Evolutionary conservation across 2,113 vertebrate genomes (phyloP).

Genomic region (Indicator indicator): DNA sequence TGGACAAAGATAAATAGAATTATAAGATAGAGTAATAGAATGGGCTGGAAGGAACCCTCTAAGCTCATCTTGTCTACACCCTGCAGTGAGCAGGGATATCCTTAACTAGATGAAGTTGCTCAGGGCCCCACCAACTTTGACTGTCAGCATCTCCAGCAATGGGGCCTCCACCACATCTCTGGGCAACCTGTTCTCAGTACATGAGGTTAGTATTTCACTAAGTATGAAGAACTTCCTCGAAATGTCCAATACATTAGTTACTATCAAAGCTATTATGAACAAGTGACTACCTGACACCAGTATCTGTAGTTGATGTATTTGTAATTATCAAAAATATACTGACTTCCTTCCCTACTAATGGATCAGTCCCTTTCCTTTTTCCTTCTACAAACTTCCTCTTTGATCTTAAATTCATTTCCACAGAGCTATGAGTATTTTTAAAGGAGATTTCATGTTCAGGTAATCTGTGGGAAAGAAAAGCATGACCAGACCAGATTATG

Average conservation of each 20-base stretch:
- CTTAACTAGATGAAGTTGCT: no score
- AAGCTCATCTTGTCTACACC: no score
- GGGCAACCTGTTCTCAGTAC: no score
- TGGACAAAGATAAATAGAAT: not conserved
- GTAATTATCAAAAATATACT: not conserved
- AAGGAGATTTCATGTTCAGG: not conserved
- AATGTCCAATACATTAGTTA: not conserved
- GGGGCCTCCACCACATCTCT: no score
- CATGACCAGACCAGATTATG: not conserved
- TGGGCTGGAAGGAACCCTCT: no score
- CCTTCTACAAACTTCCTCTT: not conserved
- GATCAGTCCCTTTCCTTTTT: not conserved
- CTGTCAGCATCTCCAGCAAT: no score
- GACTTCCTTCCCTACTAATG: no score
- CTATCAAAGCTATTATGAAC: not conserved
- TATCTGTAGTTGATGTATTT: not conserved
- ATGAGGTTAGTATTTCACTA: no score
- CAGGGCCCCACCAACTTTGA: no score
- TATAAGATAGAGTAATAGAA: no score
- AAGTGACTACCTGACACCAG: not conserved
- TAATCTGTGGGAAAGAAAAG: not conserved
- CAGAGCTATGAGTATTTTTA: not conserved
- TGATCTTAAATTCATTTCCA: not conserved
- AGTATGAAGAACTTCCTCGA: no score
- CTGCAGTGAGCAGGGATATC: no score